Percentiles rank a stretch among this genome's conserved stretches.
These are phyloP conservation scores for Penaeus japonicus DNA, from an alignment of 1,140 invertebrate species.

Conservation along the genomic window DNA sequence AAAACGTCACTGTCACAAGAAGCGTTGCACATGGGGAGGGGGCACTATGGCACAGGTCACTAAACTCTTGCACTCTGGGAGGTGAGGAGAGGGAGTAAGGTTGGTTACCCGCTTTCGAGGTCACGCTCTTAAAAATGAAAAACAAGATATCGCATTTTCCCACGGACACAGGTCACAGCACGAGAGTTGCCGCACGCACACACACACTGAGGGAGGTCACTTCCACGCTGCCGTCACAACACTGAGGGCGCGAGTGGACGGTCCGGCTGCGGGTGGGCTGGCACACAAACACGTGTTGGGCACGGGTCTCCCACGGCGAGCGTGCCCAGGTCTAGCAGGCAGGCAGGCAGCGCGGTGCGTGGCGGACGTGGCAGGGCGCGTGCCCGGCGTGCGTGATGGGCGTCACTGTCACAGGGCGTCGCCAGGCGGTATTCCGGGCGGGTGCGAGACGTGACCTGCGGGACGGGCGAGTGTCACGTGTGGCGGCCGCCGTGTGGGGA, in stretches of 20 bases:
- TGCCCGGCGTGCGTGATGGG: constrained; percentile 44
- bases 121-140: too few species aligned
- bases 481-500: constrained; percentile 41
- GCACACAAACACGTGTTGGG: constrained; percentile 32
- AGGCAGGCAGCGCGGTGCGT: constrained; percentile 17
- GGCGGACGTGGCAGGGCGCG: constrained; percentile 42
- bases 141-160: too few species aligned
- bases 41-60: too few species aligned
- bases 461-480: constrained; percentile 41
- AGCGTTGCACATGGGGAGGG: too few species aligned
- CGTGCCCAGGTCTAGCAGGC: constrained; percentile 36
- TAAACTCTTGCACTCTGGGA: too few species aligned
- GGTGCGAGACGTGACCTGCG: constrained; percentile 42
- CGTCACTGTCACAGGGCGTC: constrained; percentile 44
- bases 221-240: constrained; percentile 21
- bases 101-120: too few species aligned
- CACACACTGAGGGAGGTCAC: constrained; percentile 3
- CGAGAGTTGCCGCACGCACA: too few species aligned
- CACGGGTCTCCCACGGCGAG: constrained; percentile 11
- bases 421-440: constrained; percentile 35
- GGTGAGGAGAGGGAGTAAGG: too few species aligned
- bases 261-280: background rate
- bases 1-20: too few species aligned
- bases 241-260: constrained; percentile 15
- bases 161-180: too few species aligned